These are phyloP conservation scores for Cydia strobilella DNA, from an alignment of 1,140 invertebrate species.

Conservation along the genomic window DNA sequence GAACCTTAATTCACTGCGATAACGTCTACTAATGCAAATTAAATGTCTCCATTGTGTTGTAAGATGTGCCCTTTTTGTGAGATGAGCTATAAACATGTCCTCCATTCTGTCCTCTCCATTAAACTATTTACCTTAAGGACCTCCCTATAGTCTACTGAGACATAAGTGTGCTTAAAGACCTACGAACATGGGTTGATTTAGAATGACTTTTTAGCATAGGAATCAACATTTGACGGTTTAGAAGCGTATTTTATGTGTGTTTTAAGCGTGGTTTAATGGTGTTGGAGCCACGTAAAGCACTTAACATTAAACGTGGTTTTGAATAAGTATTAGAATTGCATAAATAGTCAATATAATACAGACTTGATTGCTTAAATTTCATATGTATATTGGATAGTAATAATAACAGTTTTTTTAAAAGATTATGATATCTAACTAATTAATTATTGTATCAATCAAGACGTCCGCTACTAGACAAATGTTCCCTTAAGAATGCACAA, in stretches of 20 bases:
- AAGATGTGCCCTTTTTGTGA: slow-evolving; percentile 3
- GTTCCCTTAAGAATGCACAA: too few relatives aligned
- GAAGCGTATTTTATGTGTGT: background rate
- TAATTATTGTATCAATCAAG: too few relatives aligned
- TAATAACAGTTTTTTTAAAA: too few relatives aligned
- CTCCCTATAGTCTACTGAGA: background rate
- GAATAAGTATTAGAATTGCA: too few relatives aligned
- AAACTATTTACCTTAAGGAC: slow-evolving; percentile 46
- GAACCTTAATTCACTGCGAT: background rate
- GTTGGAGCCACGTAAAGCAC: background rate
- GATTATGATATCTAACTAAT: too few relatives aligned
- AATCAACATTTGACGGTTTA: background rate
- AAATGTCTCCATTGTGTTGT: background rate
- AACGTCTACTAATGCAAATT: background rate
- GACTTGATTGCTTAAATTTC: too few relatives aligned
- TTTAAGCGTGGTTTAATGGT: background rate
- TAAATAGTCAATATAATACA: too few relatives aligned
- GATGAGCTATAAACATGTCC: slow-evolving; percentile 7
- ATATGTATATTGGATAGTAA: too few relatives aligned
- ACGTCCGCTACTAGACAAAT: too few relatives aligned
- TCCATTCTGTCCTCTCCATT: slow-evolving; percentile 43
- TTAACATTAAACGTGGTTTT: background rate
- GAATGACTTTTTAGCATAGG: background rate
- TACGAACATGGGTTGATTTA: background rate
- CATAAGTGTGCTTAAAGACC: background rate